Evolutionary conservation across 2,797 vertebrate genomes (phyloP).

Genomic region (Chiloscyllium punctatum): DNA sequence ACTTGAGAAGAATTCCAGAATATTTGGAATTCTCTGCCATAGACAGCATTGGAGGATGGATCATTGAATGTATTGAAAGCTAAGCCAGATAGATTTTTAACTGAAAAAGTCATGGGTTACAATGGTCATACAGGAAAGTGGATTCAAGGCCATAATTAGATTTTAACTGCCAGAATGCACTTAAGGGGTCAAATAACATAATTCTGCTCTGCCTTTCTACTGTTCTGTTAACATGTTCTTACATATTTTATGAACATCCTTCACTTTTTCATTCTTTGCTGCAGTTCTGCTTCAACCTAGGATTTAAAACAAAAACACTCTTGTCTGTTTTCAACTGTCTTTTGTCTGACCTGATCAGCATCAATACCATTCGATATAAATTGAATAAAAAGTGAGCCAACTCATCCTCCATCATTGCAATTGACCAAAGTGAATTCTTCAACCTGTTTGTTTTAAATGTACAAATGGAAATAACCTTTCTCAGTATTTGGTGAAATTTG

Average conservation of each 20-base stretch:
- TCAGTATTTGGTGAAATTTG: background rate
- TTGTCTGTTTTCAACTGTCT: background rate
- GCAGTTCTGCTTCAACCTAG: background rate
- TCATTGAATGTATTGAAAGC: too few relatives aligned
- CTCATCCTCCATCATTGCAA: background rate
- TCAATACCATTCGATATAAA: background rate
- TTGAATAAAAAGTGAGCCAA: background rate
- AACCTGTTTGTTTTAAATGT: background rate
- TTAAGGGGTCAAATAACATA: background rate
- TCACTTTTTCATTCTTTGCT: background rate
- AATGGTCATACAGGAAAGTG: too few relatives aligned
- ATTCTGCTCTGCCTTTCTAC: background rate
- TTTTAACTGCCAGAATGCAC: too few relatives aligned
- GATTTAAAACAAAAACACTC: background rate
- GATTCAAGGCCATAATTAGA: too few relatives aligned
- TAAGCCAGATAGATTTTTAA: too few relatives aligned
- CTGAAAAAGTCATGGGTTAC: too few relatives aligned
- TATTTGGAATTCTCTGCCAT: too few relatives aligned
- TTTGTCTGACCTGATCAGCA: background rate
- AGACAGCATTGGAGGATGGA: too few relatives aligned
- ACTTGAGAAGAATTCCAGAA: too few relatives aligned
- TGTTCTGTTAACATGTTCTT: background rate
- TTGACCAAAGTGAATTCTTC: background rate
- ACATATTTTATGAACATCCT: background rate
- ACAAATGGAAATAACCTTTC: background rate